phyloP scores from a whole-genome alignment of 2,888 invertebrate genomes.

The Parnassius glacialis region DNA sequence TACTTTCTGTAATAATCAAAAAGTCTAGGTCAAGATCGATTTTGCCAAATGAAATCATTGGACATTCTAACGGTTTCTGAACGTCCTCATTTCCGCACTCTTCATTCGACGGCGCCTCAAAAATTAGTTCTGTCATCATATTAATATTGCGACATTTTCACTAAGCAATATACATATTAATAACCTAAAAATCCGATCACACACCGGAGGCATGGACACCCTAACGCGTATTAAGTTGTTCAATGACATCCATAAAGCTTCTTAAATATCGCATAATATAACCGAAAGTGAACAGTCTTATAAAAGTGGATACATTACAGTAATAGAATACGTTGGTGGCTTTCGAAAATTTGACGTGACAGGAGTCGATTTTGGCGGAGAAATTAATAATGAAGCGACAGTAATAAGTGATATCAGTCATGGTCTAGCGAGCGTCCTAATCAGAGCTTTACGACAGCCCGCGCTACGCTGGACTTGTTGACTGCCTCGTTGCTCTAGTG shows the following conservation, averaged over 20 bases:
- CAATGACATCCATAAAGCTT: background rate
- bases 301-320: constrained; percentile 11
- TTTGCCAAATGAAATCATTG: too few relatives aligned
- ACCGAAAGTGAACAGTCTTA: background rate
- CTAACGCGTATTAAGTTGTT: background rate
- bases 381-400: background rate
- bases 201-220: background rate
- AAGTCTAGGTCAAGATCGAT: too few relatives aligned
- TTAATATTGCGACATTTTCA: too few relatives aligned
- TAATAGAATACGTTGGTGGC: constrained; percentile 3
- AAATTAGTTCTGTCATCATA: too few relatives aligned
- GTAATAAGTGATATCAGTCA: constrained; percentile 1
- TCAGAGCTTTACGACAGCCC: too few relatives aligned
- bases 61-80: too few relatives aligned
- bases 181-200: background rate
- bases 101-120: too few relatives aligned
- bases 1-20: too few relatives aligned
- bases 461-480: too few relatives aligned
- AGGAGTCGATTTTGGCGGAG: background rate
- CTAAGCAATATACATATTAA: too few relatives aligned
- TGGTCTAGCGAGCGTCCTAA: background rate
- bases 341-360: constrained; percentile 1
- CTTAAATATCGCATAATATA: background rate
- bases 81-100: too few relatives aligned
- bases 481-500: too few relatives aligned